These are phyloP conservation scores for Lates japonicus DNA, from an alignment of 2,797 vertebrate species.

Conservation along the genomic window DNA sequence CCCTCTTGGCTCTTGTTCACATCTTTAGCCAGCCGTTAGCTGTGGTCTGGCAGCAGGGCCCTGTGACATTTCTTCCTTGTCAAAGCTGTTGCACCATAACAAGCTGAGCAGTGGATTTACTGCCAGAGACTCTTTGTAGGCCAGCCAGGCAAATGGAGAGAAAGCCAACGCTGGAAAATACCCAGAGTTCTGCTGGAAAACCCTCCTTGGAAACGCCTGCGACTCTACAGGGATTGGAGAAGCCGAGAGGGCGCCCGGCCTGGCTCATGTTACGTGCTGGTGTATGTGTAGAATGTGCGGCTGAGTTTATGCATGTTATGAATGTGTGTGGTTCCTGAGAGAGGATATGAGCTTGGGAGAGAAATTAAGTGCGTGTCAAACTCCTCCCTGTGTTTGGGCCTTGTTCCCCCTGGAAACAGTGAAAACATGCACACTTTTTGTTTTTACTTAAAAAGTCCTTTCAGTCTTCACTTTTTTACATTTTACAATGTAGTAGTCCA, in stretches of 20 bases:
- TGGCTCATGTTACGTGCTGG: conserved; percentile 50
- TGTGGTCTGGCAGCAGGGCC: conserved; percentile 76
- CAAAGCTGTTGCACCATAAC: conserved; percentile 76
- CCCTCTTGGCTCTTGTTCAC: conserved; percentile 66
- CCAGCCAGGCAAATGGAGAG: conserved; percentile 75
- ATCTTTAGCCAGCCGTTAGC: conserved; percentile 74
- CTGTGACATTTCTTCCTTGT: conserved; percentile 78
- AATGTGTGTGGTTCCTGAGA: conserved; percentile 60
- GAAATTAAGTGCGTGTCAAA: conserved; percentile 77
- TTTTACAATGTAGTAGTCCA: conserved; percentile 25
- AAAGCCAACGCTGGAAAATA: conserved; percentile 79
- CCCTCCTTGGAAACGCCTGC: conserved; percentile 73
- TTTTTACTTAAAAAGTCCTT: conserved; percentile 34
- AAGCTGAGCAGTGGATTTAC: conserved; percentile 79
- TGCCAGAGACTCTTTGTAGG: conserved; percentile 76
- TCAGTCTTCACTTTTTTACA: conserved; percentile 42
- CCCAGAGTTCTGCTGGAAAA: conserved; percentile 77
- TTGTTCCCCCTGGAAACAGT: conserved; percentile 77
- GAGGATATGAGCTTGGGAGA: conserved; percentile 65
- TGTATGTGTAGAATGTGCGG: conserved; percentile 54
- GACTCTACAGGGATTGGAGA: conserved; percentile 64
- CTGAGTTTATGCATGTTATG: conserved; percentile 44
- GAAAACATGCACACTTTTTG: conserved; percentile 76
- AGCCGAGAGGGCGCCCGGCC: conserved; percentile 55
- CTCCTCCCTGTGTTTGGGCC: conserved; percentile 77